Evolutionary conservation across 2,888 invertebrate species (phyloP), one percentile per base, ranked within the genome.

Genomic region (Plutella xylostella): DNA sequence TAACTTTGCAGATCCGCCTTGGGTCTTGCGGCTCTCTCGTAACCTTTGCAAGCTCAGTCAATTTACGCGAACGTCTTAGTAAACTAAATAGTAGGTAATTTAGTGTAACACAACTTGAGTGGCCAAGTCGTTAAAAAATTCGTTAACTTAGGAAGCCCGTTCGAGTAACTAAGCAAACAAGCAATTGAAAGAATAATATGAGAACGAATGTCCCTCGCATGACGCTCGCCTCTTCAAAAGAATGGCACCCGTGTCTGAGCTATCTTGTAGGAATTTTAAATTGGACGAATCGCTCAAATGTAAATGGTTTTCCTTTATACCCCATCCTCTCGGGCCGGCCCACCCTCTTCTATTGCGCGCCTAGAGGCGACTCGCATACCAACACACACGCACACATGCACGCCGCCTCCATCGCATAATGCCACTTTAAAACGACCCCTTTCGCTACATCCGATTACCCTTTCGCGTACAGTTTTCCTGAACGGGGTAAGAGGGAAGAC

Each of bases 221-320:
- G 74, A 72, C 70, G 72, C 72, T 71, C 71, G 69, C 68, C 71
- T 69, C 72, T 73, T 80, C 80, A 79, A 79, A 80, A 82, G 80
- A 83, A 83, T 80, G 76, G 78, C 80, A 74, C 77, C 78, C 79
- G 77, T 78, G 80, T 78, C 82, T 80, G 75, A 77, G 82, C 76
- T 80, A 80, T 82, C 83, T 83, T 79, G 80, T 82, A 85, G 82
- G 84, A 85, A 84, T 85, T 85, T 85, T 85, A 85, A 84, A 85
- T 85, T 85, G 85, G 85, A 84, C 84, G 84, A 84, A 85, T 84
- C 84, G 85, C 85, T 84, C 85, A 85, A 84, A 85, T 84, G 85
- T 85, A 85, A 85, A 85, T 84, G 85, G 84, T 83, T 84, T 84
- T 84, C 85, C 83, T 84, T 84, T 85, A 83, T 84, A 75, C 54